These are phyloP conservation scores for Entosphenus tridentatus DNA, from an alignment of 2,113 vertebrate genomes.

Conservation along the genomic window DNA sequence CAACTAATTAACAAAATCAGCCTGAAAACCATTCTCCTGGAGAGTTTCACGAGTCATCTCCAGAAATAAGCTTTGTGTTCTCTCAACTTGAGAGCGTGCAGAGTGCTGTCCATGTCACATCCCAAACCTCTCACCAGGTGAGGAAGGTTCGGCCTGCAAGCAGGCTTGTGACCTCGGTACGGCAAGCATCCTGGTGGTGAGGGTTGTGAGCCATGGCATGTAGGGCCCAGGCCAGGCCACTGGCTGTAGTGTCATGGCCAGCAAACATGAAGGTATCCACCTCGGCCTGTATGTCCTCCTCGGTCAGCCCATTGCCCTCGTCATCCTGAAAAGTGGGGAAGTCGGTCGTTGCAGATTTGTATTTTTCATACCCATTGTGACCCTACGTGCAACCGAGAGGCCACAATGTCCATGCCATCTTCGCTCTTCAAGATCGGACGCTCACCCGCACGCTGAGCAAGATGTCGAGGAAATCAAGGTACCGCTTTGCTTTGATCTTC, in stretches of 20 bases:
- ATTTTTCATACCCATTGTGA: neutral
- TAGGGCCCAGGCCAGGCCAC: constrained; percentile 43
- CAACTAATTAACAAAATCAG: too few relatives aligned
- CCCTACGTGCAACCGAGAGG: too few relatives aligned
- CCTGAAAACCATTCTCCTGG: too few relatives aligned
- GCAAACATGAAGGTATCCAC: constrained; percentile 22
- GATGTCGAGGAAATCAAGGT: constrained; percentile 66
- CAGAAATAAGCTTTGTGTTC: too few relatives aligned
- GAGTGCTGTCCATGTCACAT: too few relatives aligned
- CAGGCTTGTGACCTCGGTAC: too few relatives aligned
- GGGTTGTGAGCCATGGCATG: constrained; percentile 30
- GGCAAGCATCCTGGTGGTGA: too few relatives aligned
- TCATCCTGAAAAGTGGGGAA: constrained; percentile 26
- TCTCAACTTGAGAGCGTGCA: too few relatives aligned
- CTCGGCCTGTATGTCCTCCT: constrained; percentile 11
- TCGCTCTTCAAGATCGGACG: neutral
- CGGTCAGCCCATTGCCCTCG: constrained; percentile 29
- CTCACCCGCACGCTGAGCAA: constrained; percentile 47
- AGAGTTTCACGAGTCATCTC: too few relatives aligned
- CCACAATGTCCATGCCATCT: neutral
- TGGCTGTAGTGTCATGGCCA: constrained; percentile 59
- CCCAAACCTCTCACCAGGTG: too few relatives aligned
- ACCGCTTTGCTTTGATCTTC: constrained; percentile 19
- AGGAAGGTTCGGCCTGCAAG: too few relatives aligned
- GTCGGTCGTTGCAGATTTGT: neutral